Conservation (phyloP, 2,113 vertebrate genomes). For the Cyphomyrus plagiostoma region DNA sequence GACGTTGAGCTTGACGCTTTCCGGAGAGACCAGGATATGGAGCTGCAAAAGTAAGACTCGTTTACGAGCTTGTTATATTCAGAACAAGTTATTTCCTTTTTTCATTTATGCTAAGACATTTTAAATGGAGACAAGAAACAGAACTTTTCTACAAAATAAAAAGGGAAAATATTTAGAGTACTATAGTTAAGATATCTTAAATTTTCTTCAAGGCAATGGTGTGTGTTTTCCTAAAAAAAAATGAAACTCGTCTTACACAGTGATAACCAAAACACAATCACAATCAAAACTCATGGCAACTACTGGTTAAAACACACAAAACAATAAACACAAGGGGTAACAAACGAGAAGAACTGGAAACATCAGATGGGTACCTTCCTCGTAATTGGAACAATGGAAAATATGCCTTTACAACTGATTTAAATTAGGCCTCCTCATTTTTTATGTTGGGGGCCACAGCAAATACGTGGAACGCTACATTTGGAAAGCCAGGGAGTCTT, state of each 20-base stretch:
- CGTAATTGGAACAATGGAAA: not conserved
- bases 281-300: not conserved
- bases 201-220: not conserved
- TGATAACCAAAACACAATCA: not conserved
- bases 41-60: constrained; percentile 63
- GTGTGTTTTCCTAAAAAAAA: not conserved
- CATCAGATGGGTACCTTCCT: constrained; percentile 7
- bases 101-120: not conserved
- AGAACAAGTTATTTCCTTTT: not conserved
- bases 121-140: not conserved
- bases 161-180: not conserved
- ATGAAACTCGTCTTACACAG: not conserved
- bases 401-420: constrained; percentile 8
- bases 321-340: not conserved
- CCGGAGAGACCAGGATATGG: constrained; percentile 83
- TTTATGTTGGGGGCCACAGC: not conserved
- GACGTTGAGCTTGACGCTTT: constrained; percentile 78
- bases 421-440: not conserved
- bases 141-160: not conserved
- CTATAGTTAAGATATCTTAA: not conserved
- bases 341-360: not conserved
- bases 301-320: not conserved
- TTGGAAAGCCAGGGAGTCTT: not conserved
- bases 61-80: not conserved
- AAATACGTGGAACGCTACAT: not conserved